phyloP scores from a whole-genome alignment of 2,797 vertebrate genomes.

The Zalophus californianus region DNA sequence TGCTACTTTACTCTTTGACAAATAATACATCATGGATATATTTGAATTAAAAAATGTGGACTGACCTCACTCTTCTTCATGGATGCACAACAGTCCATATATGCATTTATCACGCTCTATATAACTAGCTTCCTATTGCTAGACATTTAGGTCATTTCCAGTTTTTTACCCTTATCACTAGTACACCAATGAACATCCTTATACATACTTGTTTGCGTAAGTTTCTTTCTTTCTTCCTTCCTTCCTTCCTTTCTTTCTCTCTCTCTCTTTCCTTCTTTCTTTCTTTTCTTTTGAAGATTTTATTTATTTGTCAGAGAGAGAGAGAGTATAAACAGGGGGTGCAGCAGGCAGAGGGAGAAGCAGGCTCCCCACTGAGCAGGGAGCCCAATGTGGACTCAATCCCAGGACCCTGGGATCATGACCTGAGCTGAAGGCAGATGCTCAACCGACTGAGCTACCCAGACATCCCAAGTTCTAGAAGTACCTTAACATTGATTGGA shows the following conservation, averaged over 20 bases:
- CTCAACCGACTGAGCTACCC: too few relatives aligned
- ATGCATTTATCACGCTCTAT: not conserved
- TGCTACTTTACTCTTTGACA: not conserved
- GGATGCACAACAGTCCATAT: not conserved
- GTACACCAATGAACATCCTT: not conserved
- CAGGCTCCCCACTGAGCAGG: too few relatives aligned
- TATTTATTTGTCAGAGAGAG: too few relatives aligned
- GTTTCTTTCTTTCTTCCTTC: not conserved
- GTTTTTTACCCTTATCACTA: not conserved
- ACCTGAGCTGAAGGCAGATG: too few relatives aligned
- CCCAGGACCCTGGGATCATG: too few relatives aligned
- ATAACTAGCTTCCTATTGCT: not conserved
- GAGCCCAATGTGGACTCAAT: too few relatives aligned
- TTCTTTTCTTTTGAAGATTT: too few relatives aligned
- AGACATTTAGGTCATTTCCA: not conserved
- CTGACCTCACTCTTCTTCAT: not conserved
- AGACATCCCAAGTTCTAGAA: not conserved
- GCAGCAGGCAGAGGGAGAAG: too few relatives aligned
- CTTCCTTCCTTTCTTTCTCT: too few relatives aligned
- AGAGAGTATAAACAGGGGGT: too few relatives aligned
- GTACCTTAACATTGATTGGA: not conserved
- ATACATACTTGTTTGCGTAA: not conserved
- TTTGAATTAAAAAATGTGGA: not conserved
- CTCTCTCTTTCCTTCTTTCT: too few relatives aligned
- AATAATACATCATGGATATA: not conserved